Evolutionary conservation across 2,113 vertebrate genomes (phyloP).

Genomic region (Macrotis lagotis): DNA sequence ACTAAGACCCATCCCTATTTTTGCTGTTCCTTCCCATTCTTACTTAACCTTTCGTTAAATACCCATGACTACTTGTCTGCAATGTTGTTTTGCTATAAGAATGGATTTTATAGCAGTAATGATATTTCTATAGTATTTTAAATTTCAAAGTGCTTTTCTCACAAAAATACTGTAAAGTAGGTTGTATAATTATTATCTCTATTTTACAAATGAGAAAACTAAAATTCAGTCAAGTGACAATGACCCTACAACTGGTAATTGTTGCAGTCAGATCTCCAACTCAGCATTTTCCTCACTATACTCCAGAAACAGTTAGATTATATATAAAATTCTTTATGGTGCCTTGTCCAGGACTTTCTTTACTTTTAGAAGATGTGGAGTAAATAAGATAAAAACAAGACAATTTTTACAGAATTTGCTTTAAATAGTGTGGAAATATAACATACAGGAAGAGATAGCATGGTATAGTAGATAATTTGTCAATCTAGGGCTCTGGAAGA

Average conservation of each 20-base stretch:
- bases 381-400: background rate
- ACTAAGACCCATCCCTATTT: background rate
- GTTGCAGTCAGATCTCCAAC: background rate
- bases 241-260: background rate
- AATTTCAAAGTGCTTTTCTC: background rate
- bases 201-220: background rate
- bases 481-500: background rate
- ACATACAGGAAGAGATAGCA: rapidly evolving
- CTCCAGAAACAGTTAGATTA: background rate
- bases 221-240: background rate
- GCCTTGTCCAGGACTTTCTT: background rate
- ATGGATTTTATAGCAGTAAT: background rate
- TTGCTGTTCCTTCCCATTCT: background rate
- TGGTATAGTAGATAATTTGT: background rate
- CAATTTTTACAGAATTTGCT: background rate
- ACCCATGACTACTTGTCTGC: background rate
- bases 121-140: background rate
- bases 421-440: rapidly evolving
- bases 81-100: background rate
- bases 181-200: background rate
- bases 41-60: background rate
- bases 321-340: background rate
- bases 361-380: background rate
- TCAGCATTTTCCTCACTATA: background rate
- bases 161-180: background rate